Conservation (phyloP, 2,888 invertebrate genomes). For the Asteroscopus sphinx region DNA sequence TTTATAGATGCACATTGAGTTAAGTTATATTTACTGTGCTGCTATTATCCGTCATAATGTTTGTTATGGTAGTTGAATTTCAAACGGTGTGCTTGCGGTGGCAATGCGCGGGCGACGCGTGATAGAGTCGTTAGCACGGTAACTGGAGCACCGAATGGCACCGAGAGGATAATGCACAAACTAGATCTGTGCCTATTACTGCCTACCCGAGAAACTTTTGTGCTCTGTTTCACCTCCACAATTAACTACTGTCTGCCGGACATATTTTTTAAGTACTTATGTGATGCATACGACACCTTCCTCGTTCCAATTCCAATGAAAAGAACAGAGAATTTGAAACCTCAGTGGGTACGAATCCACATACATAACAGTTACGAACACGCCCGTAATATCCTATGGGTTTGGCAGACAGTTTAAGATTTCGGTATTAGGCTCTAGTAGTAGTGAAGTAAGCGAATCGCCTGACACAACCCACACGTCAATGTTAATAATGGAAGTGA, state of each 20-base stretch:
- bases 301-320: conserved; percentile 32
- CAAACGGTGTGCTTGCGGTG: conserved; percentile 30
- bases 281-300: conserved; percentile 39
- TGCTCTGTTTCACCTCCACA: conserved; percentile 82
- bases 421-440: no score
- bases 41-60: conserved; percentile 13
- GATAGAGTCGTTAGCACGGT: conserved; percentile 69
- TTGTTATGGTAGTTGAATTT: conserved; percentile 13
- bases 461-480: no score
- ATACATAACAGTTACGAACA: background rate
- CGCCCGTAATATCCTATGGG: background rate
- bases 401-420: no score
- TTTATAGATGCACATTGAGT: background rate
- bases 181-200: conserved; percentile 60
- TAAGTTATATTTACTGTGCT: background rate
- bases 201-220: conserved; percentile 67
- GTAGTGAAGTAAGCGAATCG: no score
- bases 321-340: conserved; percentile 34
- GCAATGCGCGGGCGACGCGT: conserved; percentile 46
- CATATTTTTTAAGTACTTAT: conserved; percentile 26
- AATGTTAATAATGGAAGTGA: no score
- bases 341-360: background rate
- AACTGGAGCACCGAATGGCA: conserved; percentile 73
- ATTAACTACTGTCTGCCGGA: conserved; percentile 58
- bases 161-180: conserved; percentile 70